Evolutionary conservation across 2,797 vertebrate species (phyloP).

Genomic region (Muraenolepis orangiensis): DNA sequence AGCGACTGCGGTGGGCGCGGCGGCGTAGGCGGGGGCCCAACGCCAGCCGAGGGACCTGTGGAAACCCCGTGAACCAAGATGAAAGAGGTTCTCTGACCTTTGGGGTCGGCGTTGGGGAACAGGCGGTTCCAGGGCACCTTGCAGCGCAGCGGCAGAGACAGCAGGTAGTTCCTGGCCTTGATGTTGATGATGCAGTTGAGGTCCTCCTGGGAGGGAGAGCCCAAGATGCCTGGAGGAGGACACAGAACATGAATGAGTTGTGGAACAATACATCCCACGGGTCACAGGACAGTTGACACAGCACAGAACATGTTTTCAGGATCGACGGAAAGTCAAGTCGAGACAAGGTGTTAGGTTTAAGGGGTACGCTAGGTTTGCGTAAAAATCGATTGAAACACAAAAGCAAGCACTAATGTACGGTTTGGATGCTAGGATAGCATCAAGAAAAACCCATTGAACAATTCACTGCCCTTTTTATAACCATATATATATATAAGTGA

Average conservation of each 20-base stretch:
- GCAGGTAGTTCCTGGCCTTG: slow-evolving; percentile 86
- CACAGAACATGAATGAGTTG: not conserved
- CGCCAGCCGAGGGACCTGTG: too few species aligned
- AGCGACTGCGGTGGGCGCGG: not conserved
- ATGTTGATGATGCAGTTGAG: slow-evolving; percentile 93
- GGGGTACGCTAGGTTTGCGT: too few species aligned
- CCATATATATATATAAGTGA: not conserved
- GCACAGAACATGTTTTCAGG: not conserved
- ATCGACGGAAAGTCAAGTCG: not conserved
- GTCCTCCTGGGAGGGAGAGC: slow-evolving; percentile 84
- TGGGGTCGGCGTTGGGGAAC: slow-evolving; percentile 81
- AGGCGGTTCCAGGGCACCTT: slow-evolving; percentile 86
- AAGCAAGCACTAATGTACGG: not conserved
- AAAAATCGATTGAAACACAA: too few species aligned
- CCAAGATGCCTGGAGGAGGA: slow-evolving; percentile 78
- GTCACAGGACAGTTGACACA: not conserved
- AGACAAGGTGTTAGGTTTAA: not conserved
- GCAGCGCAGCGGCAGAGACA: slow-evolving; percentile 82
- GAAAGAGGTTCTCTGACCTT: slow-evolving; percentile 69
- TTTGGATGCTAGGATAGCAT: not conserved
- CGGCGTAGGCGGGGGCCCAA: too few species aligned
- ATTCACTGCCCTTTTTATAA: too few species aligned
- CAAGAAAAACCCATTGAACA: not conserved
- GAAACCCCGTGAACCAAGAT: not conserved
- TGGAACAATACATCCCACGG: too few species aligned